A percentile compares a stretch with the other conserved stretches of the same genome.
Evolutionary conservation across 1,140 invertebrate genomes (phyloP).

Genomic region (Saccostrea glomerata): DNA sequence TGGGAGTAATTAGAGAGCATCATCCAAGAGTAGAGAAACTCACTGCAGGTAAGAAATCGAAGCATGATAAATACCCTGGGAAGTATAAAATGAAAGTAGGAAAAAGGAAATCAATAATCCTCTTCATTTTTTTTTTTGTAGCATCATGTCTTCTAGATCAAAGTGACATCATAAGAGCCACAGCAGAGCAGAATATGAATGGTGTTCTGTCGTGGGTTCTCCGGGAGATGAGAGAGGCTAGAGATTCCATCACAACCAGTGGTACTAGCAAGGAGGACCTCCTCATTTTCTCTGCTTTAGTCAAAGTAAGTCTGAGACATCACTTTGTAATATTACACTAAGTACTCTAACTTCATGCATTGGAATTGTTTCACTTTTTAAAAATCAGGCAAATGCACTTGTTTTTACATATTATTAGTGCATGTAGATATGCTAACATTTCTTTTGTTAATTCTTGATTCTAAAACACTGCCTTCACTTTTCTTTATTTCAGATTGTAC

Average conservation of each 20-base stretch:
- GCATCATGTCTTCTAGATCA: slow-evolving; percentile 33
- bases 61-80: too few relatives aligned
- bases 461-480: neutral
- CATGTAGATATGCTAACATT: too few relatives aligned
- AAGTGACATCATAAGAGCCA: neutral
- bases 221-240: neutral
- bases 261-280: neutral
- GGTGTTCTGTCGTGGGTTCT: neutral
- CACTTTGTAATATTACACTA: too few relatives aligned
- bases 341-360: too few relatives aligned
- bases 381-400: too few relatives aligned
- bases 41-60: neutral
- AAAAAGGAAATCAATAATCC: too few relatives aligned
- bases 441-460: too few relatives aligned
- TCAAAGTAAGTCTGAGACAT: neutral
- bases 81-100: too few relatives aligned
- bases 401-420: too few relatives aligned
- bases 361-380: too few relatives aligned
- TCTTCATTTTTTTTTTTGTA: neutral
- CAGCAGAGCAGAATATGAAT: slow-evolving; percentile 5
- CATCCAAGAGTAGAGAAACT: neutral
- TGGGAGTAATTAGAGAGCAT: neutral
- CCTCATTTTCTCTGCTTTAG: neutral
- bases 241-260: neutral
- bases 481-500: slow-evolving; percentile 58